Percentiles rank a stretch among this genome's conserved stretches.
phyloP scores from a whole-genome alignment of 2,797 vertebrate species.

The Apogon talboti region DNA sequence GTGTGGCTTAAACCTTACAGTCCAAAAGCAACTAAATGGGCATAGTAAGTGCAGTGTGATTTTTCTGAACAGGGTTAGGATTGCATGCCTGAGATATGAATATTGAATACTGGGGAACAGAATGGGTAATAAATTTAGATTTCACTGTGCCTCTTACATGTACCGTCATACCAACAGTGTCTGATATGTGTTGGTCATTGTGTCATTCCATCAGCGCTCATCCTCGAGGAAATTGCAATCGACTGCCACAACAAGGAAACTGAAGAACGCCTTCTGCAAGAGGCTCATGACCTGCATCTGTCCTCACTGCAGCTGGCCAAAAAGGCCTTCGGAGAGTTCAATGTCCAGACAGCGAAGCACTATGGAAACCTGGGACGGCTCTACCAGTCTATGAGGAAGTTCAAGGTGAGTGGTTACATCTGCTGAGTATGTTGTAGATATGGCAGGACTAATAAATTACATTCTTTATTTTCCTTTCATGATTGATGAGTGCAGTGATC shows the following conservation, averaged over 20 bases:
- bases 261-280: conserved; percentile 95
- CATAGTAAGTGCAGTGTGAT: too few species aligned
- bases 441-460: too few species aligned
- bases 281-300: conserved; percentile 97
- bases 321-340: conserved; percentile 98
- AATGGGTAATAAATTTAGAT: too few species aligned
- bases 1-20: too few species aligned
- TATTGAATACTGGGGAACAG: too few species aligned
- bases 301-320: conserved; percentile 97
- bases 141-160: too few species aligned
- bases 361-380: conserved; percentile 98
- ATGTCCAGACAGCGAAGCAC: conserved; percentile 99
- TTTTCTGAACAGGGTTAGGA: too few species aligned
- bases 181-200: background rate
- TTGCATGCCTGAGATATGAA: too few species aligned
- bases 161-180: background rate
- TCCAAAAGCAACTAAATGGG: too few species aligned
- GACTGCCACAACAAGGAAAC: conserved; percentile 99
- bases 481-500: too few species aligned
- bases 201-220: conserved; percentile 85
- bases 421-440: background rate
- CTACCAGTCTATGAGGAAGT: conserved; percentile 99
- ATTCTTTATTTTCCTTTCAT: too few species aligned
- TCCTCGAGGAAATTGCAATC: conserved; percentile 98
- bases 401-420: conserved; percentile 86